These are phyloP conservation scores for Pampusana beccarii DNA, from an alignment of 2,113 vertebrate species.

Conservation along the genomic window DNA sequence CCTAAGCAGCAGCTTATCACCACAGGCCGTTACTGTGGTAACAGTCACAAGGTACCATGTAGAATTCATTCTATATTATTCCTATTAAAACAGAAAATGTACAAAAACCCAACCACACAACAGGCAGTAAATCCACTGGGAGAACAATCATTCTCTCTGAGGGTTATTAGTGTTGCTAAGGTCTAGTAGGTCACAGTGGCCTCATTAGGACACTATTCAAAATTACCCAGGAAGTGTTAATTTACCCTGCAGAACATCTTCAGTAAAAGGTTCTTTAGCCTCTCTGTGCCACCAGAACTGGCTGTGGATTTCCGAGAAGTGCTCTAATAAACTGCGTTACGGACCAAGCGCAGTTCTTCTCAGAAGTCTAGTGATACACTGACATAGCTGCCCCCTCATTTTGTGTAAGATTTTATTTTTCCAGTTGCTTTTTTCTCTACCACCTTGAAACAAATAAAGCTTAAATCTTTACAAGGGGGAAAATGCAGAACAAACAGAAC, in stretches of 20 bases:
- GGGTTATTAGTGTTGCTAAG: neutral
- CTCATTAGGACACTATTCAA: neutral
- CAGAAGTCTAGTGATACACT: neutral
- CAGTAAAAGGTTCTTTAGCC: neutral
- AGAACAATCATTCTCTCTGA: neutral
- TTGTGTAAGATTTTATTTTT: neutral
- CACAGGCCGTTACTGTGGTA: conserved; percentile 44
- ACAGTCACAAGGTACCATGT: neutral
- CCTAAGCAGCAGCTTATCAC: conserved; percentile 37
- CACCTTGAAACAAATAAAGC: neutral
- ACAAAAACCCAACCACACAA: neutral
- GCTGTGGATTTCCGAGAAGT: neutral
- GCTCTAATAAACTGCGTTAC: neutral
- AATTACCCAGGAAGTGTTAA: neutral
- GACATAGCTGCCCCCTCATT: neutral
- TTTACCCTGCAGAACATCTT: neutral
- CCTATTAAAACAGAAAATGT: neutral
- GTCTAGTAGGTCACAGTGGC: neutral
- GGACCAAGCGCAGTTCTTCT: neutral
- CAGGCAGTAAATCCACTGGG: neutral
- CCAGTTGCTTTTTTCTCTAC: neutral
- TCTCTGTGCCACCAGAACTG: neutral
- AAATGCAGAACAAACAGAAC: neutral
- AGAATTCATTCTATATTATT: neutral
- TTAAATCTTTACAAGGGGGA: neutral